Evolutionary conservation across 2,888 invertebrate genomes (phyloP).

Genomic region (Automeris io): DNA sequence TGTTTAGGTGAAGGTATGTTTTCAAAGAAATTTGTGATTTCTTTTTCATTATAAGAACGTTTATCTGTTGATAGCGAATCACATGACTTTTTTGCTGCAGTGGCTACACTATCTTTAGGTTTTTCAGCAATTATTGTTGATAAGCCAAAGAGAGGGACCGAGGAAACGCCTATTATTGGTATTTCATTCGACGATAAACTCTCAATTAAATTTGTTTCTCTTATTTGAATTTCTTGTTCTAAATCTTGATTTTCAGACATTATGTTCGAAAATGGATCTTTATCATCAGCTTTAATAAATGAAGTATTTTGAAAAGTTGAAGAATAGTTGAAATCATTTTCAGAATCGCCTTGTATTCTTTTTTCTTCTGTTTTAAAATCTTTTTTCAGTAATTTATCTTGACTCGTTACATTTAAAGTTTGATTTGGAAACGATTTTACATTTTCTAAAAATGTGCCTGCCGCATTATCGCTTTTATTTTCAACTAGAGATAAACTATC

Average conservation of each 20-base stretch:
- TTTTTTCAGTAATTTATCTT: neutral
- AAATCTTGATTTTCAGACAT: neutral
- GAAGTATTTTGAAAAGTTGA: neutral
- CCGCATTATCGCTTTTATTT: neutral
- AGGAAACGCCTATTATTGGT: constrained; percentile 28
- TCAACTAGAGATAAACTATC: neutral
- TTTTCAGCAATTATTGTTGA: constrained; percentile 33
- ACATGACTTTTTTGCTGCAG: neutral
- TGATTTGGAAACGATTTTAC: neutral
- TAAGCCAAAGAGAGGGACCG: constrained; percentile 35
- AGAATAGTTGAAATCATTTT: neutral
- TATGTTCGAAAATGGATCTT: neutral
- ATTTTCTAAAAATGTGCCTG: too few relatives aligned
- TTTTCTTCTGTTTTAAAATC: constrained; percentile 2
- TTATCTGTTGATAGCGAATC: neutral
- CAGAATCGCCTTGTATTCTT: neutral
- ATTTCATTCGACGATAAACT: constrained; percentile 23
- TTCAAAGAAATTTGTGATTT: constrained; percentile 29
- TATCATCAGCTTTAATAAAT: neutral
- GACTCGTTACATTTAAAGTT: neutral
- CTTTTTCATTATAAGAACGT: constrained; percentile 15
- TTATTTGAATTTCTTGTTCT: constrained; percentile 3
- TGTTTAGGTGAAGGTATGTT: constrained; percentile 12
- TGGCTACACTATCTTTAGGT: constrained; percentile 18
- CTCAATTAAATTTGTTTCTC: constrained; percentile 21